A percentile compares a stretch with the other conserved stretches of the same genome.
These are phyloP conservation scores for Pituophis catenifer DNA, from an alignment of 2,113 vertebrate genomes.

Conservation along the genomic window DNA sequence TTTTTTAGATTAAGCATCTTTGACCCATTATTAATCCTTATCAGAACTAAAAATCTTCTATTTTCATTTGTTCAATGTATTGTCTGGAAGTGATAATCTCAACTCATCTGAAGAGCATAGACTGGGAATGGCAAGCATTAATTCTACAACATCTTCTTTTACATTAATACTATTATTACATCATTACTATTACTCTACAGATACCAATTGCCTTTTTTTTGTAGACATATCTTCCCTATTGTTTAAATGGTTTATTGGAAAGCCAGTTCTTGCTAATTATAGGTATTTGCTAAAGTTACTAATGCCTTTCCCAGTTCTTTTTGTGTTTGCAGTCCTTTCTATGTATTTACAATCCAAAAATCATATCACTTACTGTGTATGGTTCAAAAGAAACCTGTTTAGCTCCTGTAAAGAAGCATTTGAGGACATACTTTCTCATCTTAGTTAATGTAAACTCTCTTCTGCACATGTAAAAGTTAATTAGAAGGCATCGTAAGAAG, in stretches of 20 bases:
- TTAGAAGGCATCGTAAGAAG: conserved; percentile 60
- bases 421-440: conserved; percentile 41
- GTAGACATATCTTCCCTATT: neutral
- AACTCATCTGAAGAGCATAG: neutral
- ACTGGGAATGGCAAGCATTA: neutral
- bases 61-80: neutral
- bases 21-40: neutral
- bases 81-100: neutral
- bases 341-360: conserved; percentile 30
- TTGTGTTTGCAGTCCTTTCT: conserved; percentile 39
- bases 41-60: neutral
- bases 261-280: neutral
- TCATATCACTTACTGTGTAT: conserved; percentile 24
- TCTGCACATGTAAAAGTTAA: conserved; percentile 59
- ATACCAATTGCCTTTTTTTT: neutral
- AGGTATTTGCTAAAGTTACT: neutral
- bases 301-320: conserved; percentile 33
- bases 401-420: conserved; percentile 40
- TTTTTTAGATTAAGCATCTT: neutral
- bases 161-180: neutral
- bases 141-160: neutral
- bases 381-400: conserved; percentile 42
- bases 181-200: neutral
- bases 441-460: conserved; percentile 62
- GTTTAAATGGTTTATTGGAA: neutral